These are phyloP conservation scores for Protomyctophum bolini DNA, from an alignment of 2,113 vertebrate genomes.

Conservation along the genomic window DNA sequence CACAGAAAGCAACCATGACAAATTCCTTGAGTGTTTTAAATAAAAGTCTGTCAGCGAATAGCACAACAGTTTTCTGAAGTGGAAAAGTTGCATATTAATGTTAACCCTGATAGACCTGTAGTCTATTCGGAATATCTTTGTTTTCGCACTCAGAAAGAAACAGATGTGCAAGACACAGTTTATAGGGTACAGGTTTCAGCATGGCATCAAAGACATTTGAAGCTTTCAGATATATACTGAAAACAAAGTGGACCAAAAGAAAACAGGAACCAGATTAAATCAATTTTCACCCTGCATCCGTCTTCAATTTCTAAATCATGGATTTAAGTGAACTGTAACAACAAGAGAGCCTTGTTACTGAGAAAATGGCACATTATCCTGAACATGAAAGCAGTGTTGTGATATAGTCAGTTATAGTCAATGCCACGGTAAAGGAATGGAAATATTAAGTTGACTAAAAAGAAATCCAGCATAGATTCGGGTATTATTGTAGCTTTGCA, in stretches of 20 bases:
- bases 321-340: slow-evolving; percentile 59
- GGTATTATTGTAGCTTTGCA: not conserved
- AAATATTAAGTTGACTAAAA: not conserved
- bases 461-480: not conserved
- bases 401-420: slow-evolving; percentile 20
- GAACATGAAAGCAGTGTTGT: slow-evolving; percentile 44
- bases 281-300: slow-evolving; percentile 68
- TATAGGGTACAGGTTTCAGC: slow-evolving; percentile 66
- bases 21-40: slow-evolving; percentile 49
- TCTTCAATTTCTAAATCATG: slow-evolving; percentile 66
- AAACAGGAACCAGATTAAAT: slow-evolving; percentile 75
- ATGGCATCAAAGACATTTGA: slow-evolving; percentile 68
- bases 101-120: too few relatives aligned
- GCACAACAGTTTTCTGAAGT: slow-evolving; percentile 31
- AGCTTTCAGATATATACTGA: slow-evolving; percentile 65
- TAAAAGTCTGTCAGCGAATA: slow-evolving; percentile 39
- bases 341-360: slow-evolving; percentile 43
- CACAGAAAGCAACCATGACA: slow-evolving; percentile 39
- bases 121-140: not conserved
- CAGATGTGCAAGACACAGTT: slow-evolving; percentile 70
- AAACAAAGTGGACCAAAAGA: slow-evolving; percentile 66
- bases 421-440: slow-evolving; percentile 12
- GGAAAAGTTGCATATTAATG: slow-evolving; percentile 31
- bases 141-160: slow-evolving; percentile 60
- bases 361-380: slow-evolving; percentile 38